phyloP scores from a whole-genome alignment of 2,797 vertebrate species.

The Adrianichthys oophorus region DNA sequence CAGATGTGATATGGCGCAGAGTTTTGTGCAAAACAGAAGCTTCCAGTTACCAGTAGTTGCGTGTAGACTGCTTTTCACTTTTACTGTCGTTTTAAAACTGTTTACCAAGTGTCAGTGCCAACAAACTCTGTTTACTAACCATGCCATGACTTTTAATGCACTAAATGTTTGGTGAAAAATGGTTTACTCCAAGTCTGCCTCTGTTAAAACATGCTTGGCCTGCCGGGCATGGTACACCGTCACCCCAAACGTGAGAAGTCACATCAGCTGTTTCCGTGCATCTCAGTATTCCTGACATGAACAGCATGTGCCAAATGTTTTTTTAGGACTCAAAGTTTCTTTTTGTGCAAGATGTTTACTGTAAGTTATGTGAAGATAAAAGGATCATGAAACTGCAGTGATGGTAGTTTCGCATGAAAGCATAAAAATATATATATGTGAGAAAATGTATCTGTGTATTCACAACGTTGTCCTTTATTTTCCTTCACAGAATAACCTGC shows the following conservation, averaged over 20 bases:
- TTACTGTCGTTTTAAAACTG: too few species aligned
- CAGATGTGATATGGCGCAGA: too few species aligned
- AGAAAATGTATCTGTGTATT: slow-evolving; percentile 27
- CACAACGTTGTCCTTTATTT: slow-evolving; percentile 20
- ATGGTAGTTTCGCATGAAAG: slow-evolving; percentile 22
- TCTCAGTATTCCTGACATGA: slow-evolving; percentile 18
- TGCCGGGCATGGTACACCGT: too few species aligned
- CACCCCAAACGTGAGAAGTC: slow-evolving; percentile 1
- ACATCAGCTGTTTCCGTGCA: slow-evolving; percentile 8
- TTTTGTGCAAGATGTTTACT: slow-evolving; percentile 44
- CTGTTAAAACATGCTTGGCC: too few species aligned
- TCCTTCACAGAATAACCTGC: slow-evolving; percentile 11
- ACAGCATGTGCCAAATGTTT: slow-evolving; percentile 53
- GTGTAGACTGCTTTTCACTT: too few species aligned
- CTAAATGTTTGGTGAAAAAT: too few species aligned
- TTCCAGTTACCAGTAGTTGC: too few species aligned
- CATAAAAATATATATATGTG: slow-evolving; percentile 43
- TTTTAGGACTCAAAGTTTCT: slow-evolving; percentile 32
- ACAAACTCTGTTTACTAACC: too few species aligned
- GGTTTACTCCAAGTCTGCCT: too few species aligned
- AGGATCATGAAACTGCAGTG: slow-evolving; percentile 11
- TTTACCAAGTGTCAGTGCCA: too few species aligned
- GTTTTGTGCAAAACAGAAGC: too few species aligned
- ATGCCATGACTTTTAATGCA: too few species aligned
- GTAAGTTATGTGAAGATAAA: slow-evolving; percentile 30